Base-by-base conservation (phyloP, 2,797 vertebrate species). In the Falco rusticolus region DNA sequence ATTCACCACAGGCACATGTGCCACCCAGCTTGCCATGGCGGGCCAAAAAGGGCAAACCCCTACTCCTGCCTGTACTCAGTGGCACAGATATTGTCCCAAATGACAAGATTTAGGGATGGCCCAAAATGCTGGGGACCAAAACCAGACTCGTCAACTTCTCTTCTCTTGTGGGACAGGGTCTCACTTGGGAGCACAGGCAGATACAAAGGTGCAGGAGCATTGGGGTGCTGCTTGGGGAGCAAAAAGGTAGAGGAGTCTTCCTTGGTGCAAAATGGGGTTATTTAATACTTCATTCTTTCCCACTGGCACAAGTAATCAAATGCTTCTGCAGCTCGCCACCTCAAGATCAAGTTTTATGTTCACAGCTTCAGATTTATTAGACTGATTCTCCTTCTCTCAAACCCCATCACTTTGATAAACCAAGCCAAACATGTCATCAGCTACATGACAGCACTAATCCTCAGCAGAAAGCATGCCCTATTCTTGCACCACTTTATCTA, bases 1-100 rank as follows among this genome's bases (percentile, higher is more conserved):
- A 82, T 51, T 12, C 66, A 19, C 43, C 41, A 41, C 16, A 41
- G 0, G 6, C 0, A 1, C 0, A 1, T 1, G 8, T 53, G 64
- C 61, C 39, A 83, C 31, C 28, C 79, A 87, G 43, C 26, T 24
- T 75, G 41, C 60, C 33, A 41, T 1, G 0, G 2, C 16, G 45
- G 47, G 48, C 53, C 3, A 0, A 45, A 45, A 79, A 82, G 26
- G 39, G n/a, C 45, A 83, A 90, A 39, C 6, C 11, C 24, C 29
- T n/a, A 31, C 39, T 72, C 37, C 47, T 25, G 2, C 26, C 19
- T n/a, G 15, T 9, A 63, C 48, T 54, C 29, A 31, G 71, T 39
- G 45, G 45, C 60, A 77, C 11, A 20, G 28, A 56, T 24, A 34
- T 0, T 28, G 39, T 53, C 22, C 28, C 45, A 80, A 25, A 87